Base-by-base conservation (phyloP, 2,113 vertebrate species). In the Lophius piscatorius region DNA sequence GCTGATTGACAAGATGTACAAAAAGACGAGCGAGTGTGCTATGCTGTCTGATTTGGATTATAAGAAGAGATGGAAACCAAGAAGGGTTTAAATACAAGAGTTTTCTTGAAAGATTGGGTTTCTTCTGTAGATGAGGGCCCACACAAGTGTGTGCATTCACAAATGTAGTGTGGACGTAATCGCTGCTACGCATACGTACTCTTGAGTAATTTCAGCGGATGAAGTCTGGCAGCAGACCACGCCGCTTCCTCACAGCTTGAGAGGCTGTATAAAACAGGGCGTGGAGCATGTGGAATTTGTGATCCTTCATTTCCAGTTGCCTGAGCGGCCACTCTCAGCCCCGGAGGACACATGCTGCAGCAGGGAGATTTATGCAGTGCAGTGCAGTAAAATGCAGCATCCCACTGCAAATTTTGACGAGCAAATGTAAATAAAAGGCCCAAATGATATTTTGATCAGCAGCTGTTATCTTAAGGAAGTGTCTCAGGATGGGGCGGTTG, bases 81-180 rank as follows among this genome's bases (percentile, higher is more conserved):
- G 18, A 63, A 42, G 50, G 0, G 47, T 74, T 76, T 70, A 72
- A 16, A 81, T 56, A 86, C 74, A 69, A 74, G 88, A 77, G 48
- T 20, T 54, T 60, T 74, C 44, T 76, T 82, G 74, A 55, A 80
- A 61, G 83, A 86, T 88, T 85, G 85, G 78, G 77, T 56, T 44
- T 8, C 11, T 41, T 9, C 46, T 34, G 45, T n/a, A 55, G 31
- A 60, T 14, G 10, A 13, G 9, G 20, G 28, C 9, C 11, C 20
- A 3, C 10, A 55, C 42, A 47, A 4, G 2, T 65, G 35, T 23
- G 45, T 17, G 46, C 14, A 33, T 33, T 23, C 21, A 59, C 47
- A 61, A 26, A 2, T 3, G n/a, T n/a, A n/a, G n/a, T n/a, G n/a
- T n/a, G n/a, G 59, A 39, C 42, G 28, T 20, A 49, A 34, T 40